Conservation (phyloP, 2,888 invertebrate species). For the Drosophila prolongata region DNA sequence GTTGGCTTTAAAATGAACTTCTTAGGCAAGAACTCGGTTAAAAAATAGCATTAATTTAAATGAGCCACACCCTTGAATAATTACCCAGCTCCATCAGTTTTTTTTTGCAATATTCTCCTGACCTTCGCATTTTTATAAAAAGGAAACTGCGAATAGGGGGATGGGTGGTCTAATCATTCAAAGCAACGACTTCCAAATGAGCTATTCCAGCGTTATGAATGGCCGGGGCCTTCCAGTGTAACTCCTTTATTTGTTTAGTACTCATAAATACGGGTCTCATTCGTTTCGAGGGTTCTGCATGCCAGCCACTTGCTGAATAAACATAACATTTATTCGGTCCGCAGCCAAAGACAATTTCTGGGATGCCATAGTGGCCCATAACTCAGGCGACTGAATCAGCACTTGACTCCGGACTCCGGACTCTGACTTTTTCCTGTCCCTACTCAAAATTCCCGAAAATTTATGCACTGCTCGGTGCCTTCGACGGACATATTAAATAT, state of each 20-base stretch:
- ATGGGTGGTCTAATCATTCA: slow-evolving; percentile 17
- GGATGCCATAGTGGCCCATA: slow-evolving; percentile 35
- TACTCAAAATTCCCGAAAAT: slow-evolving; percentile 55
- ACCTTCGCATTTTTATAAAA: slow-evolving; percentile 3
- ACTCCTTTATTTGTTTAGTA: slow-evolving; percentile 42
- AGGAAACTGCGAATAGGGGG: not conserved
- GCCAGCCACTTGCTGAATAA: slow-evolving; percentile 33
- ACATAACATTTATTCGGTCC: slow-evolving; percentile 22
- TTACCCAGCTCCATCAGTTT: not conserved
- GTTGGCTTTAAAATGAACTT: too few relatives aligned
- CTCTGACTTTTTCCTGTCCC: slow-evolving; percentile 38
- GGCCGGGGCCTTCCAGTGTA: slow-evolving; percentile 12
- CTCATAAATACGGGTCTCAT: slow-evolving; percentile 42
- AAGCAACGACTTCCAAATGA: slow-evolving; percentile 34
- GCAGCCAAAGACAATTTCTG: slow-evolving; percentile 28
- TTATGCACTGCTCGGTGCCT: slow-evolving; percentile 58
- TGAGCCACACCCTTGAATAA: slow-evolving; percentile 2
- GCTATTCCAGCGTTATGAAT: slow-evolving; percentile 16
- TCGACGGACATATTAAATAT: slow-evolving; percentile 20
- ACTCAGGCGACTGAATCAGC: slow-evolving; percentile 43
- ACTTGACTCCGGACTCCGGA: slow-evolving; percentile 26
- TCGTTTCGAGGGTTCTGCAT: slow-evolving; percentile 17
- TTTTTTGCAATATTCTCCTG: not conserved
- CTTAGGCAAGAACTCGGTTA: too few relatives aligned
- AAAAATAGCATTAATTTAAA: too few relatives aligned